These are phyloP conservation scores for Eucidaris tribuloides DNA, from an alignment of 35 echinoderm and acorn worm genomes.

Conservation along the genomic window DNA sequence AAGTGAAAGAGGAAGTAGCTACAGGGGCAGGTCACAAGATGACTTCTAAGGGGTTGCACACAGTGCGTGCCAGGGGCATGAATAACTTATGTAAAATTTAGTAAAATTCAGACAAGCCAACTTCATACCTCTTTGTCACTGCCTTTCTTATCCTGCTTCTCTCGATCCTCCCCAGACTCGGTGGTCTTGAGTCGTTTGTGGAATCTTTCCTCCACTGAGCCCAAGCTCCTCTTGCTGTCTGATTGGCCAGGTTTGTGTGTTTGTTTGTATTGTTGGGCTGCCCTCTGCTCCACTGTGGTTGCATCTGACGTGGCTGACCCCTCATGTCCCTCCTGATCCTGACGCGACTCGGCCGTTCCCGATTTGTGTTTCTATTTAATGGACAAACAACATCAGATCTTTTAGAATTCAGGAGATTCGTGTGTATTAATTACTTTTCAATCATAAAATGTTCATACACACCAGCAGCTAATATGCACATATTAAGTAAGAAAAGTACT, in stretches of 20 bases:
- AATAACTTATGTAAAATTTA: constrained; percentile 4
- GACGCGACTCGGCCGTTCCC: constrained; percentile 66
- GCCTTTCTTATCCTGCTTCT: constrained; percentile 31
- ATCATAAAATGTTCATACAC: too few species aligned
- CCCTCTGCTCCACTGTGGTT: constrained; percentile 21
- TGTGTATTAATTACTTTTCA: too few species aligned
- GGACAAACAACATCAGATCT: too few species aligned
- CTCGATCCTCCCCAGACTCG: constrained; percentile 48
- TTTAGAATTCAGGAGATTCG: too few species aligned
- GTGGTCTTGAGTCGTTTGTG: constrained; percentile 77
- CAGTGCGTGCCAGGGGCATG: background rate
- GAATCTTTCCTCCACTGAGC: constrained; percentile 68
- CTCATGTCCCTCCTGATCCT: constrained; percentile 74
- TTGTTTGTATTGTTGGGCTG: constrained; percentile 12
- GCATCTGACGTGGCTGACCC: constrained; percentile 52
- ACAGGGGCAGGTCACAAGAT: too few species aligned
- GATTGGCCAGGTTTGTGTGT: constrained; percentile 73
- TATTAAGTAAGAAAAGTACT: too few species aligned
- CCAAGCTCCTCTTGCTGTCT: constrained; percentile 73
- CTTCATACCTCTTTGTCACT: background rate
- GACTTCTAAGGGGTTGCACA: too few species aligned
- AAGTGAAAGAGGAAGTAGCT: too few species aligned
- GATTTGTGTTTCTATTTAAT: constrained; percentile 87
- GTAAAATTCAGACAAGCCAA: background rate
- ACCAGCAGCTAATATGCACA: too few species aligned